phyloP scores from a whole-genome alignment of 2,113 vertebrate species.

The Actinemys pallida region DNA sequence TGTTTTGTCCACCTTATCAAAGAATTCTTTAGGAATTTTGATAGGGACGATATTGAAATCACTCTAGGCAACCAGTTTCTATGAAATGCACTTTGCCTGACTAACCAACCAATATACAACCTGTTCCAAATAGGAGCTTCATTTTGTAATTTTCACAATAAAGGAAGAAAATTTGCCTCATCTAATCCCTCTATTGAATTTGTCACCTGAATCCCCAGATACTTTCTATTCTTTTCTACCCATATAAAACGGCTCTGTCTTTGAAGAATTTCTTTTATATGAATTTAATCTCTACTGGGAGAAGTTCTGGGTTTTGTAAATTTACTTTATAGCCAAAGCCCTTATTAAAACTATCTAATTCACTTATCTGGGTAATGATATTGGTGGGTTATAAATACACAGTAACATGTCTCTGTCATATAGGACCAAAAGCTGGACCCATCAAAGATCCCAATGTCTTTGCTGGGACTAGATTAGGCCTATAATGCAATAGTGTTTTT shows the following conservation, averaged over 20 bases:
- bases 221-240: background rate
- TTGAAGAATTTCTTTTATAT: background rate
- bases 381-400: background rate
- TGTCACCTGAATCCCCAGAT: background rate
- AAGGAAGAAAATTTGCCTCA: conserved; percentile 19
- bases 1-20: conserved; percentile 1
- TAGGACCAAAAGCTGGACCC: background rate
- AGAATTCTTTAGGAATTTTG: background rate
- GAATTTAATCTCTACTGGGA: background rate
- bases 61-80: background rate
- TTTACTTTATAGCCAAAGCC: background rate
- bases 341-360: background rate
- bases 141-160: background rate
- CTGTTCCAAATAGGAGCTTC: background rate
- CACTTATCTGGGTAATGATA: background rate
- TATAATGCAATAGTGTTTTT: background rate
- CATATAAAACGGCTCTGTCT: background rate
- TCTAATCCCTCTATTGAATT: background rate
- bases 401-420: background rate
- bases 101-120: background rate
- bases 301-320: background rate
- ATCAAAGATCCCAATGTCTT: background rate
- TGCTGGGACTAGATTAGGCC: background rate
- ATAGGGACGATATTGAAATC: conserved; percentile 22
- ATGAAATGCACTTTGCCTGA: background rate